Evolutionary conservation across 2,888 invertebrate genomes (phyloP).

Genomic region (Chymomyza procnemis): DNA sequence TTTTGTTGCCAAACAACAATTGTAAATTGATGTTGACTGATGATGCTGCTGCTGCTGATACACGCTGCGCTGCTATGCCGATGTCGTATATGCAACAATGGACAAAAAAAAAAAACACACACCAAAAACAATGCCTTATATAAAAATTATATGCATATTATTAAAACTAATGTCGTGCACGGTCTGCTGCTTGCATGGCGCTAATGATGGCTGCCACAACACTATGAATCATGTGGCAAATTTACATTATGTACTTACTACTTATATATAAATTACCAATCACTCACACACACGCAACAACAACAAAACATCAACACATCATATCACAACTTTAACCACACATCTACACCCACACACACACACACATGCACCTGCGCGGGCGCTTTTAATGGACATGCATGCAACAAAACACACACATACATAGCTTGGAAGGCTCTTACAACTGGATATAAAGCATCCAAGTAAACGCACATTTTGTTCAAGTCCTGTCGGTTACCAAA

Average conservation of each 20-base stretch:
- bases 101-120: neutral
- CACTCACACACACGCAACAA: neutral
- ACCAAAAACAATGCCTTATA: neutral
- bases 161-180: neutral
- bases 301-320: too few species aligned
- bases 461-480: constrained; percentile 20
- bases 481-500: constrained; percentile 19
- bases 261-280: neutral
- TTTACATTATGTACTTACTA: neutral
- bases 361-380: neutral
- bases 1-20: neutral
- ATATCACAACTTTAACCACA: too few species aligned
- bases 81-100: neutral
- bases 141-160: neutral
- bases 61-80: neutral
- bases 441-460: neutral
- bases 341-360: neutral
- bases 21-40: neutral
- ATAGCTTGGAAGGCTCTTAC: neutral
- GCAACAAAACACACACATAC: constrained; percentile 24
- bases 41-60: neutral
- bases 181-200: constrained; percentile 2
- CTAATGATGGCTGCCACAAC: constrained; percentile 1
- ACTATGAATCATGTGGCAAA: constrained; percentile 3
- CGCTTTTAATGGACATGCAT: constrained; percentile 19